phyloP scores from a whole-genome alignment of 2,113 vertebrate genomes.

The Tyto alba region DNA sequence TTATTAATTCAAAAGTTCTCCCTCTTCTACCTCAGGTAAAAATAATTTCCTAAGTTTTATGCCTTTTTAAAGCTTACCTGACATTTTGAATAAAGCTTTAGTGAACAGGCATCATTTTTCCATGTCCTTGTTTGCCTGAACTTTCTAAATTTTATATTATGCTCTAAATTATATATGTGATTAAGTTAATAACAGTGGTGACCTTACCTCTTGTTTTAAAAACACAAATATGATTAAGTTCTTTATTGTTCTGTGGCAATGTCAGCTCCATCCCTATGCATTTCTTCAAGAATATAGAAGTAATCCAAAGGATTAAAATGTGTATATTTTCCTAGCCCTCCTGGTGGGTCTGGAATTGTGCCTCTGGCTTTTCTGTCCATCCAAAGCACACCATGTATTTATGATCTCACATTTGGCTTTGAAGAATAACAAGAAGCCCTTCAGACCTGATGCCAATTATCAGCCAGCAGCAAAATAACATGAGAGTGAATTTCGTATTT shows the following conservation, averaged over 20 bases:
- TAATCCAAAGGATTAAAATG: constrained; percentile 21
- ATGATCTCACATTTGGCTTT: constrained; percentile 3
- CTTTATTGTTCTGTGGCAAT: neutral
- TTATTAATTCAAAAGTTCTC: neutral
- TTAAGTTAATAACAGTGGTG: neutral
- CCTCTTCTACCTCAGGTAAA: neutral
- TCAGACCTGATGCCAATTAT: neutral
- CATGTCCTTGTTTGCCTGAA: neutral
- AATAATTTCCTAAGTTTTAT: neutral
- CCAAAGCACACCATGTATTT: neutral
- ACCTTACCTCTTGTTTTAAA: neutral
- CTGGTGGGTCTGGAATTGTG: neutral
- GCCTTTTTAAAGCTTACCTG: neutral
- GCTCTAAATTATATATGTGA: neutral
- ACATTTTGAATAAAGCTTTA: neutral
- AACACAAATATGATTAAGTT: neutral
- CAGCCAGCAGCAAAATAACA: constrained; percentile 25
- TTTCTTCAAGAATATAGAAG: neutral
- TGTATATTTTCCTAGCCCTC: neutral
- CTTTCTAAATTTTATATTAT: constrained; percentile 16
- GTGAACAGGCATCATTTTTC: neutral
- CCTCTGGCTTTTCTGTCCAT: neutral
- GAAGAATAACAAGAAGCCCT: constrained; percentile 17
- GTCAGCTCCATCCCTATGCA: neutral
- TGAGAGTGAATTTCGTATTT: constrained; percentile 34